These are phyloP conservation scores for Lutraria lutraria DNA, from an alignment of 2,888 invertebrate genomes.

Conservation along the genomic window DNA sequence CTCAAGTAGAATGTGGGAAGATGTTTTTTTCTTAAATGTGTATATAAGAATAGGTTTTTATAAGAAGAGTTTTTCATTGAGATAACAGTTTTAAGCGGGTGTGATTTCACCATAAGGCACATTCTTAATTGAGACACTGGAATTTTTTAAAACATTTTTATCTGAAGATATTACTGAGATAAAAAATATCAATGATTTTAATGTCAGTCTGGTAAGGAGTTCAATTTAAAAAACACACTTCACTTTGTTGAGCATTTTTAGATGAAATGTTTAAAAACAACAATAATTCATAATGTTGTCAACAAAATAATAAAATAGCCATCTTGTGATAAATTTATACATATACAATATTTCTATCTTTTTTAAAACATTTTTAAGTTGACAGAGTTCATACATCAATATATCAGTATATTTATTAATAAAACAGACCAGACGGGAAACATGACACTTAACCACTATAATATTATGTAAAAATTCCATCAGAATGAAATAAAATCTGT, in stretches of 20 bases:
- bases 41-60: neutral
- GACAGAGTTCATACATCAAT: neutral
- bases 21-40: neutral
- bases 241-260: no score
- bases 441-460: neutral
- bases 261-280: no score
- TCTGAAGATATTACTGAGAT: neutral
- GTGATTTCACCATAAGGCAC: neutral
- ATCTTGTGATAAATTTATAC: no score
- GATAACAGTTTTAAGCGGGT: neutral
- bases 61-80: neutral
- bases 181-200: neutral
- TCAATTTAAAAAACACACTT: no score
- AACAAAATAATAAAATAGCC: no score
- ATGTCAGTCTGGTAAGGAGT: no score
- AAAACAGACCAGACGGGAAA: neutral
- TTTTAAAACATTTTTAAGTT: neutral
- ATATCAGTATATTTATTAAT: neutral
- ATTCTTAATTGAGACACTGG: neutral
- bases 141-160: neutral
- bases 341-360: neutral
- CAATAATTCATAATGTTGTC: no score
- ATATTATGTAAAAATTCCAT: no score
- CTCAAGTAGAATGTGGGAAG: neutral
- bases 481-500: no score